Evolutionary conservation across 2,113 vertebrate species (phyloP), one percentile per base, ranked within the genome.

Genomic region (Malurus alboscapulatus): DNA sequence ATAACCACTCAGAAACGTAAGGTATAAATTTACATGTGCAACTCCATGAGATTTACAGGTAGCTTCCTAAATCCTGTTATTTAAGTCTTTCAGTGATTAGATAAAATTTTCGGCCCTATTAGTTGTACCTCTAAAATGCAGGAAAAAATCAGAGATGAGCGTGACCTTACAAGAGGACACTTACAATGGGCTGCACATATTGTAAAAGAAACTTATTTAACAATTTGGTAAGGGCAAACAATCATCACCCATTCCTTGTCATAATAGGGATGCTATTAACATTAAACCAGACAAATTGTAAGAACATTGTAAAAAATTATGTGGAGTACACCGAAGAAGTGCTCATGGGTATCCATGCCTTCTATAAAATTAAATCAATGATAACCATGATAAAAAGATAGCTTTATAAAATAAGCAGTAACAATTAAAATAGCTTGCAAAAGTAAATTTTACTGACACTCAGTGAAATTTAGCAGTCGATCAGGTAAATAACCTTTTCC

Each of bases 161-260:
- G 25, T 88, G 51, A 85, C 75, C 61, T 85, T 86, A 45, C 34
- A 85, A 63, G 25, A 79, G 8, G 10, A 84, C 50, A 84, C 24
- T 69, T 66, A 30, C 44, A 53, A n/a, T 29, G 27, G 42, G 65
- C 24, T 3, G 2, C 13, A 26, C 9, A 14, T 83, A 42, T 63
- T 65, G 25, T 34, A 68, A 84, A 45, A 38, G 67, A 55, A 88
- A 72, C 5, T 8, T 59, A 36, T 89, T 89, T 73, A 85, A 22
- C 44, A 63, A 25, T 73, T 76, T 93, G 44, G n/a, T 63, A 66
- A 68, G 57, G 36, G 45, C 62, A 88, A 96, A 77, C 17, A 84
- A 58, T 73, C 73, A 79, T 36, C 36, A 69, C 9, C 86, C 83
- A 27, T 15, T 36, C 53, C 74, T 94, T 78, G 67, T 59, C 32